Percentiles rank a stretch among this genome's conserved stretches.
Conservation (phyloP, 2,113 vertebrate species). For the Aramus guarauna region DNA sequence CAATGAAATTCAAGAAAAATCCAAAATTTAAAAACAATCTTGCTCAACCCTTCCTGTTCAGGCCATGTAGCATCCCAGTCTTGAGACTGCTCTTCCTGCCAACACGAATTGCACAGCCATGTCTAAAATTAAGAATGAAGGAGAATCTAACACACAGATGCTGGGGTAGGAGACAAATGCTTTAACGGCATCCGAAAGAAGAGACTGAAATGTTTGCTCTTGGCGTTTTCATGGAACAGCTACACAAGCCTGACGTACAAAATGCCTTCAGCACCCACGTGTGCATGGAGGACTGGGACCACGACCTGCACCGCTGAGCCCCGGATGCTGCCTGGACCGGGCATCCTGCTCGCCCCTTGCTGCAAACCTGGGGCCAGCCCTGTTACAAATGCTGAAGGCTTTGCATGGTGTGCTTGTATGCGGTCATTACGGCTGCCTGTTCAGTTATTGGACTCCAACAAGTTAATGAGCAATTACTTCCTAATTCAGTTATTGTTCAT, state of each 20-base stretch:
- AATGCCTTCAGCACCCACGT: not conserved
- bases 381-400: fast-evolving
- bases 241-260: not conserved
- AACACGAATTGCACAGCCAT: not conserved
- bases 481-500: not conserved
- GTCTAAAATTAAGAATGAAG: not conserved
- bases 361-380: not conserved
- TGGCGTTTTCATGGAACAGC: not conserved
- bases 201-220: not conserved
- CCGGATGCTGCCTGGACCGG: fast-evolving
- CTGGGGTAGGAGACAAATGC: too few species aligned
- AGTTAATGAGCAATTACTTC: not conserved
- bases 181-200: not conserved
- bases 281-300: too few species aligned
- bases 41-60: not conserved
- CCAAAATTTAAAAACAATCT: not conserved
- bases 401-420: fast-evolving
- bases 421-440: not conserved
- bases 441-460: not conserved
- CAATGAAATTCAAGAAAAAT: not conserved
- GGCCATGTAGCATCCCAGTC: not conserved
- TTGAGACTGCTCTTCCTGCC: not conserved
- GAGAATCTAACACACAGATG: not conserved
- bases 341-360: fast-evolving
- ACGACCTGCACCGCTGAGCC: not conserved